A percentile compares a stretch with the other conserved stretches of the same genome.
Evolutionary conservation across 1,140 invertebrate species (phyloP).

Genomic region (Calliopsis andreniformis): DNA sequence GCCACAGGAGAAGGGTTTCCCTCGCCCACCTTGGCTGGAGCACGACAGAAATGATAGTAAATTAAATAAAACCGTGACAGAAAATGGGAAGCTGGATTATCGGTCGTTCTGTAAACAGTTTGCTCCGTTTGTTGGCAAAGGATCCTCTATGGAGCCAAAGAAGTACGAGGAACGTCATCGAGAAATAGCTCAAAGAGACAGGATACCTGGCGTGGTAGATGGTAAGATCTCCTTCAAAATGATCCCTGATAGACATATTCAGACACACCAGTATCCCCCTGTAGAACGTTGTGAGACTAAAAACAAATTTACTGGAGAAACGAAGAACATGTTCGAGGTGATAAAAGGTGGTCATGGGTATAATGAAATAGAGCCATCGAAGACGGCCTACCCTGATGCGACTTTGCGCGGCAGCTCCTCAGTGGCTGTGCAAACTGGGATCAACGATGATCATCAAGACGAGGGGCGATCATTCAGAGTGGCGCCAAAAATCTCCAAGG

Average conservation of each 20-base stretch:
- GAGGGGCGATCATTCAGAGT: constrained; percentile 48
- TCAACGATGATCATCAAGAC: constrained; percentile 28
- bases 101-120: constrained; percentile 72
- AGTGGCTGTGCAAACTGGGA: constrained; percentile 55
- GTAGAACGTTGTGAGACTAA: background rate
- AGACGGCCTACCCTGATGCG: constrained; percentile 13
- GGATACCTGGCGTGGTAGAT: constrained; percentile 24
- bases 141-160: constrained; percentile 1
- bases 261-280: background rate
- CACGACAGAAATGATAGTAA: constrained; percentile 37
- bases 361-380: background rate
- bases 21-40: constrained; percentile 59
- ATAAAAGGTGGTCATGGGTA: background rate
- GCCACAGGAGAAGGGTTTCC: constrained; percentile 43
- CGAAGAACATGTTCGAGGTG: constrained; percentile 6
- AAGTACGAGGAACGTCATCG: constrained; percentile 34
- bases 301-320: background rate
- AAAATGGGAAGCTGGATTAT: constrained; percentile 68
- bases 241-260: constrained; percentile 15
- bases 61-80: constrained; percentile 37
- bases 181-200: constrained; percentile 11
- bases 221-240: constrained; percentile 54
- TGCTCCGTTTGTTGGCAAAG: constrained; percentile 56
- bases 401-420: constrained; percentile 49
- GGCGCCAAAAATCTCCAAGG: constrained; percentile 19